phyloP scores from a whole-genome alignment of 2,888 invertebrate genomes.

The Laspeyria flexula region DNA sequence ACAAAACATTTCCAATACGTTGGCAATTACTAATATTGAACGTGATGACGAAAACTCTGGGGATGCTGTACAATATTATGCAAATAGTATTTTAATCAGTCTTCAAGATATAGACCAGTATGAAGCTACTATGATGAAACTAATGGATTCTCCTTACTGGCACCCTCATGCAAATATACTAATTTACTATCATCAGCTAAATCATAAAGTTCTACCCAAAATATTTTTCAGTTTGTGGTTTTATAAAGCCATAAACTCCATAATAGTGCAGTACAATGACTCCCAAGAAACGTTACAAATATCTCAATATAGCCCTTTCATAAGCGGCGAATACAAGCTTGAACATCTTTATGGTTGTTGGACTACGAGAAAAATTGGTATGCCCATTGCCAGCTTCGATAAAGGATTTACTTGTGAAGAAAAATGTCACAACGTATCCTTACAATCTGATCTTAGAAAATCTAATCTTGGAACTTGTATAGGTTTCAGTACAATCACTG shows the following conservation, averaged over 20 bases:
- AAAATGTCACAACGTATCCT: constrained; percentile 62
- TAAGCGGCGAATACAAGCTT: constrained; percentile 51
- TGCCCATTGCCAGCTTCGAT: constrained; percentile 54
- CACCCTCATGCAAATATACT: constrained; percentile 66
- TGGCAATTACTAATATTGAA: constrained; percentile 49
- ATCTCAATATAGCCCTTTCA: constrained; percentile 62
- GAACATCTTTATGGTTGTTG: constrained; percentile 63
- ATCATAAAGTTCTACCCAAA: constrained; percentile 50
- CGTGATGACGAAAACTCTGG: constrained; percentile 57
- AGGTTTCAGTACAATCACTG: constrained; percentile 52
- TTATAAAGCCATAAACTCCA: constrained; percentile 59
- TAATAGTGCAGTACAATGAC: constrained; percentile 62
- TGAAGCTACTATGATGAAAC: constrained; percentile 59
- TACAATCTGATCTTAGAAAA: constrained; percentile 55
- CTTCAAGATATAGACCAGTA: constrained; percentile 56
- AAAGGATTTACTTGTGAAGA: constrained; percentile 62
- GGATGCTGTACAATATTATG: constrained; percentile 56
- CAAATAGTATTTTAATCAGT: constrained; percentile 60
- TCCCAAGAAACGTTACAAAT: constrained; percentile 41
- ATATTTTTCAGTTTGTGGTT: constrained; percentile 71
- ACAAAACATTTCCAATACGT: constrained; percentile 49
- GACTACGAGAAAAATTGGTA: constrained; percentile 58
- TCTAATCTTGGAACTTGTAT: constrained; percentile 69
- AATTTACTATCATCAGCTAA: constrained; percentile 56
- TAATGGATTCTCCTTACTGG: constrained; percentile 60